Evolutionary conservation across 2,113 vertebrate species (phyloP).

Genomic region (Scopus umbretta): DNA sequence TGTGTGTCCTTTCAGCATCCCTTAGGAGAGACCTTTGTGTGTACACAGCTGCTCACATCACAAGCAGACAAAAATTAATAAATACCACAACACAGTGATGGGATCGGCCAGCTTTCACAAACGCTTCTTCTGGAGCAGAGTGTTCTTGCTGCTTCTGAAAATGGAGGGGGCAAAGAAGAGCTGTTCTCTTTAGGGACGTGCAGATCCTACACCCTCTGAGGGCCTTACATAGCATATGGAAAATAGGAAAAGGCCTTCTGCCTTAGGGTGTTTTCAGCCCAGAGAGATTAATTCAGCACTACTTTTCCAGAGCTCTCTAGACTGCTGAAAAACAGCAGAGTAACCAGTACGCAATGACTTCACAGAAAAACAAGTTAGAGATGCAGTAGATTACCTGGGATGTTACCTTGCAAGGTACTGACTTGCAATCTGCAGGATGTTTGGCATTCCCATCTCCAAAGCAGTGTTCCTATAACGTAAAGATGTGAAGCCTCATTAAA

Average conservation of each 20-base stretch:
- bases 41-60: background rate
- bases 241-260: background rate
- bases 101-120: background rate
- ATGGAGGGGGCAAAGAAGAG: background rate
- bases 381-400: background rate
- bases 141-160: background rate
- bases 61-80: background rate
- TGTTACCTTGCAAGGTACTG: background rate
- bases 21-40: background rate
- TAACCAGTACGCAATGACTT: background rate
- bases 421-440: background rate
- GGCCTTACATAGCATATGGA: background rate
- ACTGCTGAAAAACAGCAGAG: background rate
- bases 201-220: background rate
- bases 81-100: background rate
- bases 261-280: background rate
- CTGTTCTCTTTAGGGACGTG: background rate
- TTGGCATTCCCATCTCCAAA: rapidly evolving
- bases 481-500: background rate
- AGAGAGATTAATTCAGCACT: background rate
- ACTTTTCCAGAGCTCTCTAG: background rate
- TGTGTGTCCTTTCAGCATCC: background rate
- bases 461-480: background rate
- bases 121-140: background rate
- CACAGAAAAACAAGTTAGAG: background rate